Evolutionary conservation across 1,140 invertebrate genomes (phyloP), one percentile per base, ranked within the genome.

Genomic region (Diorhabda carinulata): DNA sequence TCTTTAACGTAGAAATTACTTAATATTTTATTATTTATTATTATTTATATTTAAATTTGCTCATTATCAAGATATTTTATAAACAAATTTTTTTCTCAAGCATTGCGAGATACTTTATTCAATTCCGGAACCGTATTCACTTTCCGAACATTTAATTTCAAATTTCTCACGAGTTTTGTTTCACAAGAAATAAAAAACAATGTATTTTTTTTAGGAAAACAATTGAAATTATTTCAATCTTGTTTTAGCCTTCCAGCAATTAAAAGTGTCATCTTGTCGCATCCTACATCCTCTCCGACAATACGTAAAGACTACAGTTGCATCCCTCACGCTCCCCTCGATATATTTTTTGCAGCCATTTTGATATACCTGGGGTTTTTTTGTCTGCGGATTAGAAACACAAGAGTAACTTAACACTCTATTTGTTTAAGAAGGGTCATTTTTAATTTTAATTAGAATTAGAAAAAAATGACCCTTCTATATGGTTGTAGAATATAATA

Each of bases 341-440:
- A 42, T 60, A 60, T 41, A 58, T 67, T 67, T 67, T 67, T 67
- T 67, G 65, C 58, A 47, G 65, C 65, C 65, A 67, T 67, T 60
- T 67, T 67, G 65, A 52, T 67, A 43, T 71, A 71, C 66, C 70
- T 71, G 70, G 66, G 9, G 25, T 45, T 52, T 62, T 70, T 70
- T 71, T 67, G 58, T 67, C 67, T 71, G 61, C 61, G 56, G 43
- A 56, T n/a, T 43, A n/a, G 65, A 42, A 59, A 63, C 67, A 64
- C 62, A 59, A 68, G 43, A 68, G 70, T 68, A 71, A 71, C 70
- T 68, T 65, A 68, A 71, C 70, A 71, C 70, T 68, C 9, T 71
- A 71, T 71, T 71, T 71, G 65, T 68, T 71, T 63, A 68, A 68
- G 52, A 59, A 60, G 70, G 70, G 70, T 71, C 70, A 71, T 64